phyloP scores from a whole-genome alignment of 30 jellyfish, hydroid and myxozoan species.

The Pelagia noctiluca region DNA sequence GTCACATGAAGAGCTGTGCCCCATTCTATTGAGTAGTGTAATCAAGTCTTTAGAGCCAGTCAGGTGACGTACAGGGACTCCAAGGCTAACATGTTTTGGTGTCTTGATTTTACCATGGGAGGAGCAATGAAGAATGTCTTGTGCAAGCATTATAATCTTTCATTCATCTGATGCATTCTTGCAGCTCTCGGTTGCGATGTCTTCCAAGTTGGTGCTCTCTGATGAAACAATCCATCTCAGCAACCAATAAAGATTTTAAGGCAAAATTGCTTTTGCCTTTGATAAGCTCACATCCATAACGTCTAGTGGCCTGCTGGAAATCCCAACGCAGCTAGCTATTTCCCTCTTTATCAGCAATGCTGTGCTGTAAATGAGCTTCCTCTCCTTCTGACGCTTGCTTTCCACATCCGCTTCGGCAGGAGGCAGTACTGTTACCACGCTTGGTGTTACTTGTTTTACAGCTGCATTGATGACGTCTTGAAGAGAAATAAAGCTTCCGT shows the following conservation, averaged over 20 bases:
- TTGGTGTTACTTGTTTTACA: background rate
- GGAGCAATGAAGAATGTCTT: background rate
- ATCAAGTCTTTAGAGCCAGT: conserved; percentile 1
- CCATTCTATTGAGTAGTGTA: background rate
- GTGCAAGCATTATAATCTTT: background rate
- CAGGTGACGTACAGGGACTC: background rate
- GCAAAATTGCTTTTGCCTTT: background rate
- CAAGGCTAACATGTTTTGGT: background rate
- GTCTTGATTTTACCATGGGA: background rate
- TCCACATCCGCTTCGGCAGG: background rate
- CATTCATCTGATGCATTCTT: background rate
- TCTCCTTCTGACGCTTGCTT: background rate
- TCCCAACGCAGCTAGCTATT: background rate
- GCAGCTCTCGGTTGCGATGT: background rate
- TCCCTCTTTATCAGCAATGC: background rate
- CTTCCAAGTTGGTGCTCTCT: background rate
- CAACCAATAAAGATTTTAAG: background rate
- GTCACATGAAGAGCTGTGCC: conserved; percentile 7
- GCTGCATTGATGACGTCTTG: background rate
- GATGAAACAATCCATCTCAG: background rate
- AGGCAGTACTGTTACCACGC: too few relatives aligned
- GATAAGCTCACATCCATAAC: background rate
- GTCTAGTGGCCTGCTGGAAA: background rate
- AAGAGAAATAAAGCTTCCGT: background rate
- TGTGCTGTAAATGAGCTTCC: background rate